Percentiles rank a stretch among this genome's conserved stretches.
These are phyloP conservation scores for Ia io DNA, from an alignment of 2,113 vertebrate species.

Conservation along the genomic window DNA sequence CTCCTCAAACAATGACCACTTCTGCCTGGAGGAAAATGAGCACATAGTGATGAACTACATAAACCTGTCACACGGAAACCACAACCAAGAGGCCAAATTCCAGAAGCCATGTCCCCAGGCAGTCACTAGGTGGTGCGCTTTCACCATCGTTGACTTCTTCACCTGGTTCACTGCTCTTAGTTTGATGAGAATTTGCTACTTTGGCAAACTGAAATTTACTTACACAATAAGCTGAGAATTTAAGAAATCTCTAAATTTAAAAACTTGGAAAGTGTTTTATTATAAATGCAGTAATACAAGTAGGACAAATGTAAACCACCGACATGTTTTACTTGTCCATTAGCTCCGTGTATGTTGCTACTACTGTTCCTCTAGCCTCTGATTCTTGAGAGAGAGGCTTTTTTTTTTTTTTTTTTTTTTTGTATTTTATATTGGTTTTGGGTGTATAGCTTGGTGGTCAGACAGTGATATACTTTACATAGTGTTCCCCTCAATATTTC, in stretches of 20 bases:
- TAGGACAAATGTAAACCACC: neutral
- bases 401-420: neutral
- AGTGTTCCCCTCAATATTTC: neutral
- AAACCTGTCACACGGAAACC: neutral
- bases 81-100: neutral
- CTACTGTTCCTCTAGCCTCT: neutral
- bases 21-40: neutral
- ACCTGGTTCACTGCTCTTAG: accelerated
- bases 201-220: neutral
- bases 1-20: neutral
- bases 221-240: neutral
- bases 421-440: neutral
- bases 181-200: neutral
- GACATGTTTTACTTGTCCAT: neutral
- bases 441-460: neutral
- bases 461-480: neutral
- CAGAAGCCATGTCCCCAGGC: neutral
- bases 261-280: neutral
- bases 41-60: neutral
- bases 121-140: slow-evolving; percentile 41
- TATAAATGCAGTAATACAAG: neutral
- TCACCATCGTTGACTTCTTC: neutral
- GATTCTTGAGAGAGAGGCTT: neutral
- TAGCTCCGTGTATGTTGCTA: accelerated
- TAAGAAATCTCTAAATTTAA: neutral